Evolutionary conservation across 2,113 vertebrate species (phyloP).

Genomic region (Glaucidium brasilianum): DNA sequence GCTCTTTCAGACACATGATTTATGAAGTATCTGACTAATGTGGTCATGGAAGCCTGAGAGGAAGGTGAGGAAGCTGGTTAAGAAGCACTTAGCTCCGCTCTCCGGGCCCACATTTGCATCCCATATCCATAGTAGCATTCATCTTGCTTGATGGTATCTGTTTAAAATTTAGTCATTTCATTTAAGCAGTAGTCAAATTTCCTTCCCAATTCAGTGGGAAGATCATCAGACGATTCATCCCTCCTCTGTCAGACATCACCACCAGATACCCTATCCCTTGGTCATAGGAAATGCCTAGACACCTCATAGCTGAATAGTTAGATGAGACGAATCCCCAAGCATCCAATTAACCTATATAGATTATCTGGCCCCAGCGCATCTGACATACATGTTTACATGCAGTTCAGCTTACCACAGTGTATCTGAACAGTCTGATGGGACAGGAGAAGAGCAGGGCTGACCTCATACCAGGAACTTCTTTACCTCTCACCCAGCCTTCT

Average conservation of each 20-base stretch:
- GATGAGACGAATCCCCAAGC: not conserved
- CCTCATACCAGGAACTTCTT: not conserved
- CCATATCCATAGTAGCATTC: not conserved
- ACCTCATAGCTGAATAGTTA: not conserved
- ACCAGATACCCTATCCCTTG: not conserved
- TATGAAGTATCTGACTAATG: conserved; percentile 55
- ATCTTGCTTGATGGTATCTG: not conserved
- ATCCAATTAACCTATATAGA: not conserved
- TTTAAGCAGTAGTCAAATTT: not conserved
- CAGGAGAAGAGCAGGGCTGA: not conserved
- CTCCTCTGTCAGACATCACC: not conserved
- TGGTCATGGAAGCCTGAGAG: conserved; percentile 9
- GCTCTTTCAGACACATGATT: conserved; percentile 58
- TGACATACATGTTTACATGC: not conserved
- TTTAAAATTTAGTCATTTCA: not conserved
- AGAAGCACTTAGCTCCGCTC: conserved; percentile 1
- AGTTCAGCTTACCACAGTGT: not conserved
- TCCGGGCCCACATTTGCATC: conserved; percentile 20
- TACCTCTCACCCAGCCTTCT: not conserved
- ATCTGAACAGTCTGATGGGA: not conserved
- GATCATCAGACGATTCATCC: not conserved
- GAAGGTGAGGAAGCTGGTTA: conserved; percentile 17
- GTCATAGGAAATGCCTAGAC: not conserved
- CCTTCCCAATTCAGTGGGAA: not conserved
- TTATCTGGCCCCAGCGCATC: not conserved